These are phyloP conservation scores for Sacculina carcini DNA, from an alignment of 2,888 invertebrate species.

Conservation along the genomic window DNA sequence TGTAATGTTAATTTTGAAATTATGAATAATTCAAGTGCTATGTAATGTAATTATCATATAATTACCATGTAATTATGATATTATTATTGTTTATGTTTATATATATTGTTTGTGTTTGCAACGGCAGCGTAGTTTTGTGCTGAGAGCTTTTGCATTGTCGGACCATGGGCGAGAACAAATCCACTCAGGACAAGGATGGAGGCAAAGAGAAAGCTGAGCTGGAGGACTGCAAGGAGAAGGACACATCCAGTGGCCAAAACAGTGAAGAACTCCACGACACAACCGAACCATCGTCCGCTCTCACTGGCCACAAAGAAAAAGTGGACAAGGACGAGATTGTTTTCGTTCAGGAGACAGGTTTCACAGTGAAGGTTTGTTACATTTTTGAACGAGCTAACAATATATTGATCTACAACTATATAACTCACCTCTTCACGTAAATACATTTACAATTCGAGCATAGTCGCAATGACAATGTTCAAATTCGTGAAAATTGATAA, in stretches of 20 bases:
- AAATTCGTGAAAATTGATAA: too few relatives aligned
- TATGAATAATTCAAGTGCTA: not conserved
- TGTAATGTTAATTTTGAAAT: too few relatives aligned
- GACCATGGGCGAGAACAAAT: not conserved
- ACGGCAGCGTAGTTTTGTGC: too few relatives aligned
- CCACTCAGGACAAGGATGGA: conserved; percentile 19
- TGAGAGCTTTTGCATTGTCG: not conserved
- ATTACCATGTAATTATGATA: not conserved
- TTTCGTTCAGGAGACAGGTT: conserved; percentile 68
- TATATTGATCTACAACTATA: too few relatives aligned
- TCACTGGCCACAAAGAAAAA: not conserved
- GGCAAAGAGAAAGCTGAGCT: conserved; percentile 14
- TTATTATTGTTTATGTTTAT: not conserved
- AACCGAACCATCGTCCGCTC: not conserved
- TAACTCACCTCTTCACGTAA: too few relatives aligned
- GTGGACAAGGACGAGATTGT: conserved; percentile 30
- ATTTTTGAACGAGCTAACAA: too few relatives aligned
- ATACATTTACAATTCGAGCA: too few relatives aligned
- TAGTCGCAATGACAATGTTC: too few relatives aligned
- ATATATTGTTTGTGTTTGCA: too few relatives aligned
- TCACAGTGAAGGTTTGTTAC: conserved; percentile 41
- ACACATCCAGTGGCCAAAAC: not conserved
- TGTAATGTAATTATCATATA: not conserved
- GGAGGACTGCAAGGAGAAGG: conserved; percentile 7
- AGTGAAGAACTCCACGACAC: not conserved